These are phyloP conservation scores for Cabera pusaria DNA, from an alignment of 2,888 invertebrate genomes.

Conservation along the genomic window DNA sequence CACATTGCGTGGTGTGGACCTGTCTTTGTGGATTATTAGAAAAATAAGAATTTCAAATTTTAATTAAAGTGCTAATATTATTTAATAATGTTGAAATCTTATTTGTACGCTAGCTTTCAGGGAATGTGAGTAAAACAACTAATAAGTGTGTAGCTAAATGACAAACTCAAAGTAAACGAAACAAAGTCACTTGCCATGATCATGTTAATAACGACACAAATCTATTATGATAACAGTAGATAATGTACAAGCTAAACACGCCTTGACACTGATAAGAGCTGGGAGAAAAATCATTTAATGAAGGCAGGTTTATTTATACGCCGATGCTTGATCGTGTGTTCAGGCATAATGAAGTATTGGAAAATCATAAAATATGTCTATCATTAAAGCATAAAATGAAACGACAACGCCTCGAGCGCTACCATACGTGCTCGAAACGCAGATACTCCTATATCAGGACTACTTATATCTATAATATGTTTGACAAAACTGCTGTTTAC, in stretches of 20 bases:
- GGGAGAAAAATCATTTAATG: slow-evolving; percentile 33
- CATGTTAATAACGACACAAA: slow-evolving; percentile 15
- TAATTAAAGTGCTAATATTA: too few species aligned
- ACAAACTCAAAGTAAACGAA: too few species aligned
- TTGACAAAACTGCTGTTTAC: slow-evolving; percentile 59
- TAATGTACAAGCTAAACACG: slow-evolving; percentile 13
- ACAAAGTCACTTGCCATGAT: slow-evolving; percentile 1
- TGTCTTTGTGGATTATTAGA: slow-evolving; percentile 26
- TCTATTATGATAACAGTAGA: slow-evolving; percentile 13
- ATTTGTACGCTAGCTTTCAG: too few species aligned
- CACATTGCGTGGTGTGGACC: slow-evolving; percentile 21
- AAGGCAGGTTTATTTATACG: slow-evolving; percentile 23
- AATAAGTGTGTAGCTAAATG: too few species aligned
- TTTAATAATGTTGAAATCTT: too few species aligned
- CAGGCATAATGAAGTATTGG: slow-evolving; percentile 46
- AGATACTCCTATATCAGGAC: slow-evolving; percentile 27
- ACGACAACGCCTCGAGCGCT: slow-evolving; percentile 43
- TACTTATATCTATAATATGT: slow-evolving; percentile 41
- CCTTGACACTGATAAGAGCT: slow-evolving; percentile 27
- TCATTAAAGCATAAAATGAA: slow-evolving; percentile 43
- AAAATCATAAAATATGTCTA: slow-evolving; percentile 48
- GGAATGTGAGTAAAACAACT: too few species aligned
- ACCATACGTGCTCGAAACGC: slow-evolving; percentile 41
- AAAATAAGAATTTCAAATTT: slow-evolving; percentile 15
- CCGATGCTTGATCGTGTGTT: slow-evolving; percentile 32